phyloP scores from a whole-genome alignment of 53 echinoderm and acorn worm genomes.

The Henricia sp. region DNA sequence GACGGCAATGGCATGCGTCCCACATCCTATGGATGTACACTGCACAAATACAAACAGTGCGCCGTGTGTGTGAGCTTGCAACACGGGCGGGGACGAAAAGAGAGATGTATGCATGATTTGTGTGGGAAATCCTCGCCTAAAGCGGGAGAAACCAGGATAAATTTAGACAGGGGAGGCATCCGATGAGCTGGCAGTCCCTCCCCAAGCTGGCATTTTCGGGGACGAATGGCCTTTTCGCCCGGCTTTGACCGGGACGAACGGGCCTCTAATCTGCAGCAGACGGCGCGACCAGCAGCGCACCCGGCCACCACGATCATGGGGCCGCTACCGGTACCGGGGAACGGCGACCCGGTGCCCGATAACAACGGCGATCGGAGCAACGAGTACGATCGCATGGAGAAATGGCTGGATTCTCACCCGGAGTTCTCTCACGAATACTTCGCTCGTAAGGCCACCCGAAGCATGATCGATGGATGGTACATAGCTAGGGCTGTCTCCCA shows the following conservation, averaged over 20 bases:
- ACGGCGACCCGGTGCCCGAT: constrained; percentile 39
- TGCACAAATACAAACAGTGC: no score
- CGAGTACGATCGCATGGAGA: constrained; percentile 87
- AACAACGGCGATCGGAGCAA: constrained; percentile 48
- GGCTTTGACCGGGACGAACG: constrained; percentile 44
- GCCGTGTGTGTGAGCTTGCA: no score
- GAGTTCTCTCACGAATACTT: constrained; percentile 97
- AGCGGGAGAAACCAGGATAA: no score
- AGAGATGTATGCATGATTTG: no score
- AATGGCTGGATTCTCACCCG: constrained; percentile 91
- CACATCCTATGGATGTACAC: no score
- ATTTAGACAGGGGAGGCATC: no score
- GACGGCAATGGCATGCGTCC: no score
- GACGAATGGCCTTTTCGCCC: constrained; percentile 56
- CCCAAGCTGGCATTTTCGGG: constrained; percentile 33
- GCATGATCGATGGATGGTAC: constrained; percentile 99
- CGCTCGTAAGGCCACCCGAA: constrained; percentile 95
- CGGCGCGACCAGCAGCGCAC: constrained; percentile 8
- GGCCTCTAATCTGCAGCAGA: constrained; percentile 10
- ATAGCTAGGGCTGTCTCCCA: constrained; percentile 94
- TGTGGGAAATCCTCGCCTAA: no score
- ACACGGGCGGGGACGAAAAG: no score
- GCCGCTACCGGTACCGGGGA: constrained; percentile 45
- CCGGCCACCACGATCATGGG: constrained; percentile 17
- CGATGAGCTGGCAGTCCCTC: not conserved